phyloP scores from a whole-genome alignment of 2,888 invertebrate genomes.

The Sinhomidia bicolor region DNA sequence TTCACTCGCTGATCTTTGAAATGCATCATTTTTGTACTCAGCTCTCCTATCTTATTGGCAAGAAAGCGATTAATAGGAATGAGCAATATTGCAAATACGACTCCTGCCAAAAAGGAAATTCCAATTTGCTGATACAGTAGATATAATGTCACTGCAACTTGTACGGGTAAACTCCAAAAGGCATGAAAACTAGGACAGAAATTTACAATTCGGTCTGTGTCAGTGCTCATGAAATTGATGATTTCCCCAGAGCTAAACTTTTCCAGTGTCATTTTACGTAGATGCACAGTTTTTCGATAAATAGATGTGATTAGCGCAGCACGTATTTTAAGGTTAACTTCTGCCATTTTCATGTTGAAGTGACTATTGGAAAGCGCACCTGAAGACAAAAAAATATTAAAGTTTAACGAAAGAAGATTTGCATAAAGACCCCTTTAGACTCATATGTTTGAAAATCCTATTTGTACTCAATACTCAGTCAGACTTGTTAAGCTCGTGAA shows the following conservation, averaged over 20 bases:
- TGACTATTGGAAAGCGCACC: slow-evolving; percentile 92
- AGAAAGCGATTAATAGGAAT: slow-evolving; percentile 96
- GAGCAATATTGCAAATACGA: slow-evolving; percentile 91
- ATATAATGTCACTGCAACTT: slow-evolving; percentile 74
- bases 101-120: slow-evolving; percentile 93
- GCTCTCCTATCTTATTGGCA: slow-evolving; percentile 90
- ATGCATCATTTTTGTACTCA: slow-evolving; percentile 92
- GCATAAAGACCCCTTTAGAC: too few species aligned
- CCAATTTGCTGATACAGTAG: slow-evolving; percentile 93
- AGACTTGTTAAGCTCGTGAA: too few species aligned
- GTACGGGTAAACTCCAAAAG: slow-evolving; percentile 88
- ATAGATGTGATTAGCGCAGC: slow-evolving; percentile 91
- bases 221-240: slow-evolving; percentile 98
- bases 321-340: slow-evolving; percentile 93
- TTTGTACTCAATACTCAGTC: too few species aligned
- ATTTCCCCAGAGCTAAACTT: slow-evolving; percentile 90
- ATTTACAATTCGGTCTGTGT: slow-evolving; percentile 96
- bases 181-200: slow-evolving; percentile 98
- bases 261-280: slow-evolving; percentile 82
- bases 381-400: slow-evolving; percentile 81
- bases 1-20: slow-evolving; percentile 95
- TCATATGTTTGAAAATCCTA: too few species aligned
- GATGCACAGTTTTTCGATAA: slow-evolving; percentile 87
- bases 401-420: too few species aligned
- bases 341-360: slow-evolving; percentile 93